phyloP scores from a whole-genome alignment of 2,797 vertebrate species.

The Platalea minor region DNA sequence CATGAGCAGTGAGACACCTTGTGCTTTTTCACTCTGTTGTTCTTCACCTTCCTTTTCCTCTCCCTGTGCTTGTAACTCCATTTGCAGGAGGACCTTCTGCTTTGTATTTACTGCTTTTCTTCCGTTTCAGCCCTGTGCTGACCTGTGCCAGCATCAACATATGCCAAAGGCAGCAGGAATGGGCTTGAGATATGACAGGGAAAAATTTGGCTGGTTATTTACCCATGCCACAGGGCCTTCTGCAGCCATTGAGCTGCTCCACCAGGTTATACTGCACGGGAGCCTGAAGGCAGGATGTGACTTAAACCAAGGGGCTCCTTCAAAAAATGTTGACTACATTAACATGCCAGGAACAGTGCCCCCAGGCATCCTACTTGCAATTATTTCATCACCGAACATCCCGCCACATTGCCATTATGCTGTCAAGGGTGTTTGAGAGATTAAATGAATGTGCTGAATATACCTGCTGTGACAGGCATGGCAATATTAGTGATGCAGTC shows the following conservation, averaged over 20 bases:
- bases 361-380: neutral
- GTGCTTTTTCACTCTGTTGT: neutral
- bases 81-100: neutral
- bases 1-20: neutral
- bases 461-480: constrained; percentile 11
- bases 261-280: accelerated
- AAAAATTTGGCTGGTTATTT: neutral
- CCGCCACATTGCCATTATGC: neutral
- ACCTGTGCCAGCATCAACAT: neutral
- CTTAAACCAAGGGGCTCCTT: neutral
- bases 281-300: neutral
- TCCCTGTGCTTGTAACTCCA: neutral
- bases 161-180: neutral
- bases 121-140: neutral
- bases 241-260: neutral
- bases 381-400: neutral
- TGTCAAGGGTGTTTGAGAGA: neutral
- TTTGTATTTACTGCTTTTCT: neutral
- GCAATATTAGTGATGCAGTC: neutral
- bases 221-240: neutral
- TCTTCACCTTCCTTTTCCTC: neutral
- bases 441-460: neutral
- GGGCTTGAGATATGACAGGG: neutral
- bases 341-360: neutral
- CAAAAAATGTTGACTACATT: neutral